These are phyloP conservation scores for Tauraco erythrolophus DNA, from an alignment of 2,113 vertebrate species.

Conservation along the genomic window DNA sequence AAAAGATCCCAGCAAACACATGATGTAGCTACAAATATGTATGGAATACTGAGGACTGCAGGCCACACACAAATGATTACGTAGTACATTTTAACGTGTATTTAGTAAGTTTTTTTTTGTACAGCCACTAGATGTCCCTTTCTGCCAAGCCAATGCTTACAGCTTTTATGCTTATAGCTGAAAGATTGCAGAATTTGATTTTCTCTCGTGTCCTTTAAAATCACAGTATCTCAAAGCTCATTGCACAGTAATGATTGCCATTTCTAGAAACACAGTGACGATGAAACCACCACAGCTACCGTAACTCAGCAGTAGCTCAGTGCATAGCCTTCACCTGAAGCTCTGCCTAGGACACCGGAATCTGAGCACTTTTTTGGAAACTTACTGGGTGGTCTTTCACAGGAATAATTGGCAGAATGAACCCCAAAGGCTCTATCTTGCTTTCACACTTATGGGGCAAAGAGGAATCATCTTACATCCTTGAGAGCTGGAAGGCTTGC, in stretches of 20 bases:
- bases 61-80: not conserved
- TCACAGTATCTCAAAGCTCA: constrained; percentile 16
- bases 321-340: constrained; percentile 29
- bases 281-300: not conserved
- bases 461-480: not conserved
- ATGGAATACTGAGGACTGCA: not conserved
- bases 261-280: constrained; percentile 15
- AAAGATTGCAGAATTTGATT: constrained; percentile 25
- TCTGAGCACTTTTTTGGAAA: constrained; percentile 30
- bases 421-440: constrained; percentile 46
- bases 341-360: constrained; percentile 17
- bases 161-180: constrained; percentile 3
- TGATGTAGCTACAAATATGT: not conserved
- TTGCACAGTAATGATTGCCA: constrained; percentile 29
- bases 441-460: not conserved
- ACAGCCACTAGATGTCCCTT: constrained; percentile 79
- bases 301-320: constrained; percentile 28
- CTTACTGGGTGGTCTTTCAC: constrained; percentile 12
- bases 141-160: constrained; percentile 70
- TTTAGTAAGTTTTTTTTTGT: constrained; percentile 26
- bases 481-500: not conserved
- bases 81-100: not conserved
- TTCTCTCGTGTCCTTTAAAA: constrained; percentile 55
- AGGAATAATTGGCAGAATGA: constrained; percentile 14
- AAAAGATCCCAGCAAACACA: not conserved